A percentile compares a stretch with the other conserved stretches of the same genome.
phyloP scores from a whole-genome alignment of 1,140 invertebrate species.

The Brachionus rubens region DNA sequence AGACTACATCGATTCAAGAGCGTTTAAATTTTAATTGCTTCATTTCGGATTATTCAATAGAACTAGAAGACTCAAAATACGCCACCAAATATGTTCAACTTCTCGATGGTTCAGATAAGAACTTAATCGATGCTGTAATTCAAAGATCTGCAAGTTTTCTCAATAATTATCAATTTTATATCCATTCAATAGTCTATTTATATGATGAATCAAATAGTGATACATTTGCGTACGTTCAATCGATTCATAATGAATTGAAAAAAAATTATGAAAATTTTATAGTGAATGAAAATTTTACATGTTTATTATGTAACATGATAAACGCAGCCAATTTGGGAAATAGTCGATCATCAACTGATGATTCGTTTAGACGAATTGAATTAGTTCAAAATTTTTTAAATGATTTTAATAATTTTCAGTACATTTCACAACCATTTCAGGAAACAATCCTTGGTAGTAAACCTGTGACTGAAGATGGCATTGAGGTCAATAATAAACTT shows the following conservation, averaged over 20 bases:
- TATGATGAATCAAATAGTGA: conserved; percentile 35
- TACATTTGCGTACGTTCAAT: conserved; percentile 41
- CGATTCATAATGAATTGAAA: conserved; percentile 33
- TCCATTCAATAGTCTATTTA: conserved; percentile 20
- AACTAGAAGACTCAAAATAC: conserved; percentile 4
- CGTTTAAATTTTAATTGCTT: conserved; percentile 17
- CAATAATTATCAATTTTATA: not conserved
- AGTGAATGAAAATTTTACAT: not conserved
- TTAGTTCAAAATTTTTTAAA: conserved; percentile 20
- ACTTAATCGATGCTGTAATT: not conserved
- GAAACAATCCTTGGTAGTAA: not conserved
- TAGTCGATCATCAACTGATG: not conserved
- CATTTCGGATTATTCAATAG: conserved; percentile 35
- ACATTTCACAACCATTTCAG: conserved; percentile 14
- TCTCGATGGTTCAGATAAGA: conserved; percentile 22
- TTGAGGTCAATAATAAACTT: not conserved
- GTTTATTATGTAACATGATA: conserved; percentile 44
- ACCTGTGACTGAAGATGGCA: not conserved
- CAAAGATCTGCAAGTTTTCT: not conserved
- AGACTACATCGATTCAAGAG: not conserved
- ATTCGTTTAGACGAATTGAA: not conserved
- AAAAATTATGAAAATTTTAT: conserved; percentile 20
- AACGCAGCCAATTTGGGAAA: conserved; percentile 13
- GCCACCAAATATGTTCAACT: conserved; percentile 25
- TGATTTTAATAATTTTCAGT: conserved; percentile 14